Evolutionary conservation across 2,797 vertebrate species (phyloP).

Genomic region (Hemibagrus guttatus): DNA sequence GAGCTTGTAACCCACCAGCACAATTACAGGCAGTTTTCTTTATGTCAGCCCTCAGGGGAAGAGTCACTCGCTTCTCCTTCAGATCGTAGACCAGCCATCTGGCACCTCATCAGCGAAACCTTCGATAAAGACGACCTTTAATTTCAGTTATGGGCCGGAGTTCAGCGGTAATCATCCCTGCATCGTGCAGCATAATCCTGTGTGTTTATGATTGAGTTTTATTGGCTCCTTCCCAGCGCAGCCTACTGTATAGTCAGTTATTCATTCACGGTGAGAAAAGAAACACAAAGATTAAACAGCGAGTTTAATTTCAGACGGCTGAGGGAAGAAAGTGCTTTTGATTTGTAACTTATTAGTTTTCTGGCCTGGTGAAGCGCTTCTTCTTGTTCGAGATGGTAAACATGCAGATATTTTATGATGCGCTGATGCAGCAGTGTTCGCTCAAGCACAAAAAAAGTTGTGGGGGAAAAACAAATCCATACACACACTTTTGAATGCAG

Average conservation of each 20-base stretch:
- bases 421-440: neutral
- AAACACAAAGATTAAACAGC: constrained; percentile 59
- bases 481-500: neutral
- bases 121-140: constrained; percentile 68
- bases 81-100: constrained; percentile 53
- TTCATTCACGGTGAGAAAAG: constrained; percentile 63
- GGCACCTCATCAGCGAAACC: constrained; percentile 65
- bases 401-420: constrained; percentile 6
- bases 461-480: neutral
- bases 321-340: constrained; percentile 30
- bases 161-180: constrained; percentile 59
- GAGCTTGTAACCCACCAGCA: constrained; percentile 60
- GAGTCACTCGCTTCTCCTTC: constrained; percentile 1
- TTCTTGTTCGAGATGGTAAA: neutral
- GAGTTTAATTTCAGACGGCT: constrained; percentile 61
- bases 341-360: constrained; percentile 21
- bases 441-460: neutral
- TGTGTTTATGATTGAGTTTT: constrained; percentile 64
- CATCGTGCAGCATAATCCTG: constrained; percentile 54
- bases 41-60: constrained; percentile 51
- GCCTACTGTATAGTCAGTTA: constrained; percentile 56
- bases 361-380: neutral
- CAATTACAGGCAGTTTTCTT: constrained; percentile 63
- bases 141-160: constrained; percentile 61
- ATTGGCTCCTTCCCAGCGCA: constrained; percentile 62